Evolutionary conservation across 1,140 invertebrate species (phyloP).

Genomic region (Brachionus manjavacas): DNA sequence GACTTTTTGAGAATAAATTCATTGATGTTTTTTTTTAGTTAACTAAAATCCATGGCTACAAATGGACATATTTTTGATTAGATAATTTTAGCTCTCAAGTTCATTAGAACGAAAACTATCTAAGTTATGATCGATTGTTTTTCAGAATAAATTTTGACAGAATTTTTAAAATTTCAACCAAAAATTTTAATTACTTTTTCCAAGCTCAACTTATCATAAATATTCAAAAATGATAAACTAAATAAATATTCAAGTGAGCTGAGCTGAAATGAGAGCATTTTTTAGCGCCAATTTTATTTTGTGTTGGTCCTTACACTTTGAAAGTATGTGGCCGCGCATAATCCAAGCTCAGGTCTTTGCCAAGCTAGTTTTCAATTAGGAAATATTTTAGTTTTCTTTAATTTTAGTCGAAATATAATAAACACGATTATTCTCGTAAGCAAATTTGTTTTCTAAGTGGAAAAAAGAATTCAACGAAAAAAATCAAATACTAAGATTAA

Average conservation of each 20-base stretch:
- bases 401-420: neutral
- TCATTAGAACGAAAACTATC: neutral
- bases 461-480: neutral
- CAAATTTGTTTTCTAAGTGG: slow-evolving; percentile 4
- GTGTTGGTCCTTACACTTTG: neutral
- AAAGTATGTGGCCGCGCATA: neutral
- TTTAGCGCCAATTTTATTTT: neutral
- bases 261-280: neutral
- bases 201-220: neutral
- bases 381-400: slow-evolving; percentile 18
- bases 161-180: neutral
- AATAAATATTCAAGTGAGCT: neutral
- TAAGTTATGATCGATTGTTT: neutral
- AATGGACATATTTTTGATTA: neutral
- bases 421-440: neutral
- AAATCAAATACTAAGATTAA: slow-evolving; percentile 12
- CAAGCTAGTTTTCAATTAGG: neutral
- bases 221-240: neutral
- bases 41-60: neutral
- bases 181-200: neutral
- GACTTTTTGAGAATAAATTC: neutral
- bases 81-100: neutral
- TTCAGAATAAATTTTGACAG: neutral
- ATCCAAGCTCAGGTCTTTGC: neutral
- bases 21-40: neutral